Conservation (phyloP, 2,888 invertebrate genomes). For the Gordius sp. region DNA sequence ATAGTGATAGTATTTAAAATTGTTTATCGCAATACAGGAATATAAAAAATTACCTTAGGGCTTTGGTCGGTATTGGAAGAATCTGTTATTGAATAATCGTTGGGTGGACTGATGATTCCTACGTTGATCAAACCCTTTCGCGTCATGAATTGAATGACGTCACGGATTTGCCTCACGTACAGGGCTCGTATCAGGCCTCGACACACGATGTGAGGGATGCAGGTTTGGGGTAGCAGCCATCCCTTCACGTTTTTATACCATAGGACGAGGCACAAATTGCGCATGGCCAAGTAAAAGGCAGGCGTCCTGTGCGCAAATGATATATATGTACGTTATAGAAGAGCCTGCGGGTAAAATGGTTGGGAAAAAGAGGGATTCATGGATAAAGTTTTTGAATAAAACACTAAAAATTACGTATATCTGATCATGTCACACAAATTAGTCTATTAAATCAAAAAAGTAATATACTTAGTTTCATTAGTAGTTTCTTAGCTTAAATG, state of each 20-base stretch:
- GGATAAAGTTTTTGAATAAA: no score
- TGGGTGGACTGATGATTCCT: conserved; percentile 24
- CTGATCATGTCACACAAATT: no score
- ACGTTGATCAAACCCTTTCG: conserved; percentile 27
- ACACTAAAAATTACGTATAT: no score
- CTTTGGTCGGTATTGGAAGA: no score
- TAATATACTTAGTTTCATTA: no score
- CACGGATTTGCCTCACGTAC: conserved; percentile 24
- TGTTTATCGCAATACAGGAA: conserved; percentile 5
- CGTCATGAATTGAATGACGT: conserved; percentile 27
- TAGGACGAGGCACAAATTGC: conserved; percentile 29
- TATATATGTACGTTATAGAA: no score
- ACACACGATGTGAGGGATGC: conserved; percentile 26
- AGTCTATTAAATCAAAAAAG: no score
- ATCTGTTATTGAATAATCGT: no score
- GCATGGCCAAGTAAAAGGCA: conserved; percentile 27
- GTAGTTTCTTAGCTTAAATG: no score
- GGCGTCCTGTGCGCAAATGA: not conserved
- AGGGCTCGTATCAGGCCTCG: conserved; percentile 28
- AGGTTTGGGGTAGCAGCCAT: conserved; percentile 27
- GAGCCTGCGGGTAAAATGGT: no score
- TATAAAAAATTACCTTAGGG: not conserved
- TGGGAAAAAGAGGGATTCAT: no score
- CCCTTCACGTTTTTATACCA: conserved; percentile 27
- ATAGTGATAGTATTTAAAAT: not conserved